Percentiles rank a stretch among this genome's conserved stretches.
Conservation (phyloP, 2,113 vertebrate genomes). For the Gambusia affinis region DNA sequence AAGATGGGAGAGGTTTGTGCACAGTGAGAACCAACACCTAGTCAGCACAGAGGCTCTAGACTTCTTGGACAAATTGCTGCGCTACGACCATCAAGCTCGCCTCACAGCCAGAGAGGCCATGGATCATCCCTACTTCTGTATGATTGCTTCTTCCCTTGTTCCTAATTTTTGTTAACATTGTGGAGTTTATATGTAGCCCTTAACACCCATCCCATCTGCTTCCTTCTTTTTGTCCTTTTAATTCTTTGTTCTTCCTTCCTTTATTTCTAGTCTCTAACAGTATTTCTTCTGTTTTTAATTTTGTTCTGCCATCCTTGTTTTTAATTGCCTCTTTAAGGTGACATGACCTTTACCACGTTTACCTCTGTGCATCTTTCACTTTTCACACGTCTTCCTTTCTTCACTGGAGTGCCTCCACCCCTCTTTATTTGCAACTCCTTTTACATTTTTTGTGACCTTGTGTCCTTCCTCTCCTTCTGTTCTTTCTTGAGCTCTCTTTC, state of each 20-base stretch:
- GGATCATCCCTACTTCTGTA: slow-evolving; percentile 89
- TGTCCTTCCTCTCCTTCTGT: neutral
- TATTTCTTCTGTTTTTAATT: no score
- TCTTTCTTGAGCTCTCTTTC: neutral
- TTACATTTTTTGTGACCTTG: no score
- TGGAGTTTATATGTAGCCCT: neutral
- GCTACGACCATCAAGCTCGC: slow-evolving; percentile 87
- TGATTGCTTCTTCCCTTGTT: slow-evolving; percentile 7
- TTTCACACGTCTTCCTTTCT: no score
- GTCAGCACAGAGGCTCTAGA: slow-evolving; percentile 86
- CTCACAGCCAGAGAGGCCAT: slow-evolving; percentile 87
- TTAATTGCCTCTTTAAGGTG: no score
- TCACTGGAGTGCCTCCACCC: no score
- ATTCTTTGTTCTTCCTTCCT: neutral
- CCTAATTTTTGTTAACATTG: neutral
- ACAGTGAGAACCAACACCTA: slow-evolving; percentile 89
- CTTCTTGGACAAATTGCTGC: slow-evolving; percentile 87
- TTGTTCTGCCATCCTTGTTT: no score
- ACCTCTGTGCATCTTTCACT: no score
- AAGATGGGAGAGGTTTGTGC: slow-evolving; percentile 88
- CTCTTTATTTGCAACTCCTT: no score
- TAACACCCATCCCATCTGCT: no score
- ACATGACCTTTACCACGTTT: no score
- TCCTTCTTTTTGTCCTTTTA: neutral
- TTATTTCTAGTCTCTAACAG: neutral